Conservation (phyloP, 2,797 vertebrate genomes). For the Cuculus canorus region DNA sequence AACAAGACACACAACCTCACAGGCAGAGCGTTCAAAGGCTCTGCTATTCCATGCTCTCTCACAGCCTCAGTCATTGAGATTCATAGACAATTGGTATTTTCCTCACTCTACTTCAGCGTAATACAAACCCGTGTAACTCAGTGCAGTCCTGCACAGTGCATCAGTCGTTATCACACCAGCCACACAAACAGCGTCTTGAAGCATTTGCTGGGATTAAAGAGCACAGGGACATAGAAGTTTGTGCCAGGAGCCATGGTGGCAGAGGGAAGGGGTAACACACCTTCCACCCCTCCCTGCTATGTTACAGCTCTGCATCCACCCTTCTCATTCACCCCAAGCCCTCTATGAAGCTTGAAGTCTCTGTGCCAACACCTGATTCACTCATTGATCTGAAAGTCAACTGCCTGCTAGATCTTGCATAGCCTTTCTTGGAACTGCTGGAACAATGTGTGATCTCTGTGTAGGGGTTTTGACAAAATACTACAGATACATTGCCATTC, state of each 20-base stretch:
- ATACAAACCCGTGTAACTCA: background rate
- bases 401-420: background rate
- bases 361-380: background rate
- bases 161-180: background rate
- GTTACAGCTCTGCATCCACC: background rate
- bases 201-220: background rate
- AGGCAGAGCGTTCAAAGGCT: background rate
- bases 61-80: background rate
- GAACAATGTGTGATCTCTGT: background rate
- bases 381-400: background rate
- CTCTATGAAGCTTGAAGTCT: background rate
- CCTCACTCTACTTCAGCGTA: background rate
- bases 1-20: background rate
- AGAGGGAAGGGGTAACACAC: background rate
- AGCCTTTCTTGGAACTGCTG: background rate
- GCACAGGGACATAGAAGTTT: background rate
- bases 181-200: background rate
- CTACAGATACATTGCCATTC: background rate
- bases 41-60: background rate
- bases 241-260: background rate
- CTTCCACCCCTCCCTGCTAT: background rate
- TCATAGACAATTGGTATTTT: background rate
- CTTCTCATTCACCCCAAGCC: background rate
- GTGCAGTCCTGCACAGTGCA: background rate
- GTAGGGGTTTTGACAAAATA: background rate